Percentiles rank a stretch among this genome's conserved stretches.
Conservation (phyloP, 2,797 vertebrate genomes). For the Sarcophilus harrisii region DNA sequence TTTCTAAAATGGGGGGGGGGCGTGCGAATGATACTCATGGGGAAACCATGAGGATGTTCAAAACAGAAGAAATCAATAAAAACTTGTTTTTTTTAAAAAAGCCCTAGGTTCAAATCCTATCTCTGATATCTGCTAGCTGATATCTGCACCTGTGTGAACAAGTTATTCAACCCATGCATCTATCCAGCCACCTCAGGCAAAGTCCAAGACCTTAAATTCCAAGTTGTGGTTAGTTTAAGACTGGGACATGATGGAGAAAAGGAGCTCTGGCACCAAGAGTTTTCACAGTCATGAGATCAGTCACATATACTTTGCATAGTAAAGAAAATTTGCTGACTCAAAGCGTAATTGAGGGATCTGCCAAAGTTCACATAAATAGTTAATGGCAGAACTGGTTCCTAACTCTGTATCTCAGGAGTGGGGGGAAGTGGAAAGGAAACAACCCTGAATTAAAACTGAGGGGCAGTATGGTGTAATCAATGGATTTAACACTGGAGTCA, state of each 20-base stretch:
- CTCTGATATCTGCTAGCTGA: not conserved
- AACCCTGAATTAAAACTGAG: not conserved
- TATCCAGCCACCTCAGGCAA: not conserved
- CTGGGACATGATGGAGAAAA: not conserved
- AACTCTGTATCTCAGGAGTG: not conserved
- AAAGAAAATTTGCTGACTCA: not conserved
- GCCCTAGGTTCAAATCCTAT: not conserved
- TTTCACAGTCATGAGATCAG: not conserved
- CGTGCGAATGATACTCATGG: not conserved
- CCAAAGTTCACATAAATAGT: not conserved
- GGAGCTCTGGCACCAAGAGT: not conserved
- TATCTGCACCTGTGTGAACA: not conserved
- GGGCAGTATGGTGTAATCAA: not conserved
- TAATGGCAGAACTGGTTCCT: not conserved
- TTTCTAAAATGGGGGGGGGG: not conserved
- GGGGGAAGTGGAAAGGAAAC: not conserved
- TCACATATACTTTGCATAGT: not conserved
- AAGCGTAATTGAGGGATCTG: not conserved
- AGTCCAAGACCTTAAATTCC: not conserved
- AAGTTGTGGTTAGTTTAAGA: not conserved
- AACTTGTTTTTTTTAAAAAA: not conserved
- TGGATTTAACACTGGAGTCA: not conserved
- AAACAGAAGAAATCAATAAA: not conserved
- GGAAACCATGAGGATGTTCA: not conserved
- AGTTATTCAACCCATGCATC: not conserved